These are phyloP conservation scores for Poeciliopsis retropinna DNA, from an alignment of 2,113 vertebrate genomes.

Conservation along the genomic window DNA sequence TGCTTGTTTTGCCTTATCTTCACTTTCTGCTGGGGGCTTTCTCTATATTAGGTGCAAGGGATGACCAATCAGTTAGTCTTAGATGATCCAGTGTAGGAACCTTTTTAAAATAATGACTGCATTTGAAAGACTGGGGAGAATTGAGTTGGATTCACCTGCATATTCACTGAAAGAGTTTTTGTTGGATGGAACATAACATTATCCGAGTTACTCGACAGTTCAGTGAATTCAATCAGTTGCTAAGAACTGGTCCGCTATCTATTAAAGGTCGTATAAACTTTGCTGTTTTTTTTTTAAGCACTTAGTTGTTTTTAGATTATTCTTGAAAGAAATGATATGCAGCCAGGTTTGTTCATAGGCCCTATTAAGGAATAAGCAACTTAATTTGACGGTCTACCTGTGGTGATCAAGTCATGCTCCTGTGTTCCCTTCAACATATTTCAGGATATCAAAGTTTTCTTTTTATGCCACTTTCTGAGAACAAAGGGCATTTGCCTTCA, in stretches of 20 bases:
- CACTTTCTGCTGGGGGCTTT: constrained; percentile 26
- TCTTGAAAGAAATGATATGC: background rate
- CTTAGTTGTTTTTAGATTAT: background rate
- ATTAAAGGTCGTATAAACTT: background rate
- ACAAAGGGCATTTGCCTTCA: constrained; percentile 5
- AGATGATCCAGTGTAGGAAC: constrained; percentile 40
- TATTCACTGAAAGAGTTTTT: constrained; percentile 22
- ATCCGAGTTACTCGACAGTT: constrained; percentile 43
- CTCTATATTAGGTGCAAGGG: constrained; percentile 7
- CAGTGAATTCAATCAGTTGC: constrained; percentile 1
- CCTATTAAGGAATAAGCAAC: background rate
- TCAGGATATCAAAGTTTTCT: constrained; percentile 1
- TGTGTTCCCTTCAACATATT: constrained; percentile 4
- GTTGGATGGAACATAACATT: constrained; percentile 43
- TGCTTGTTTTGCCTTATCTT: constrained; percentile 40
- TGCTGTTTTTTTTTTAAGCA: constrained; percentile 2
- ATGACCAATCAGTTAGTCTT: constrained; percentile 59
- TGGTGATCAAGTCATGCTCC: constrained; percentile 61
- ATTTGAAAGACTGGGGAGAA: constrained; percentile 23
- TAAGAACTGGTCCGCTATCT: constrained; percentile 18
- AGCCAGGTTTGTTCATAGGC: background rate
- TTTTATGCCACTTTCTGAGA: constrained; percentile 1
- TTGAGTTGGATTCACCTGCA: constrained; percentile 26
- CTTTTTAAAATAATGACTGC: constrained; percentile 49
- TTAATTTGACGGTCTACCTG: background rate